Evolutionary conservation across 2,888 invertebrate species (phyloP), one percentile per base, ranked within the genome.

Genomic region (Encarsia formosa): DNA sequence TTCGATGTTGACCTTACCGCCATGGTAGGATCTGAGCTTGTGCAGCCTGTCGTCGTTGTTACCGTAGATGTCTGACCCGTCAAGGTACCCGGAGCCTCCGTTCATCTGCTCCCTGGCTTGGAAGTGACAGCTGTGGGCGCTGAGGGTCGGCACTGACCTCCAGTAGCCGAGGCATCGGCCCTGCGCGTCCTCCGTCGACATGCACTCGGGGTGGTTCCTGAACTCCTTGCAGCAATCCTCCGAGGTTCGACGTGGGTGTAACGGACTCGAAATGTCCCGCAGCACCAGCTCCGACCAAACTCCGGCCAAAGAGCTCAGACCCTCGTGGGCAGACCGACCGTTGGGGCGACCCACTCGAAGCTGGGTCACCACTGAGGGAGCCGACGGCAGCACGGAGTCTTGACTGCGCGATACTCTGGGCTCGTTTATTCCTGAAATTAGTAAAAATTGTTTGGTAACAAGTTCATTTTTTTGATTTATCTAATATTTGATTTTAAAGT

Each of bases 41-140:
- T 86, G 80, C 2, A 87, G 76, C 59, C 85, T 84, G 56, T 85
- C 83, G 45, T 86, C 84, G 0, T 86, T 87, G 55, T 80, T 82
- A 11, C 91, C 91, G 69, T 93, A 93, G 46, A 93, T 74, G 1
- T 85, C 86, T 0, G 90, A 90, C 1, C 85, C 92, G 65, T 93
- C 93, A 50, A 93, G 77, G 69, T 87, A 91, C 2, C 88, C 82
- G 0, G 91, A 87, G 0, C 87, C 92, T 53, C 86, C 77, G 73
- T 92, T 92, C 85, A 92, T 87, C 68, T 91, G 90, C 62, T 91
- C 86, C 40, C 92, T 81, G 56, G 81, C 76, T 56, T 83, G 87
- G 56, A 69, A 72, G 47, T 66, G 66, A 38, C 73, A 73, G n/a
- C 60, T 65, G 54, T 65, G 62, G 19, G 64, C 55, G 38, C 63